Base-by-base conservation (phyloP, 2,797 vertebrate genomes). In the Pelobates cultripes region DNA sequence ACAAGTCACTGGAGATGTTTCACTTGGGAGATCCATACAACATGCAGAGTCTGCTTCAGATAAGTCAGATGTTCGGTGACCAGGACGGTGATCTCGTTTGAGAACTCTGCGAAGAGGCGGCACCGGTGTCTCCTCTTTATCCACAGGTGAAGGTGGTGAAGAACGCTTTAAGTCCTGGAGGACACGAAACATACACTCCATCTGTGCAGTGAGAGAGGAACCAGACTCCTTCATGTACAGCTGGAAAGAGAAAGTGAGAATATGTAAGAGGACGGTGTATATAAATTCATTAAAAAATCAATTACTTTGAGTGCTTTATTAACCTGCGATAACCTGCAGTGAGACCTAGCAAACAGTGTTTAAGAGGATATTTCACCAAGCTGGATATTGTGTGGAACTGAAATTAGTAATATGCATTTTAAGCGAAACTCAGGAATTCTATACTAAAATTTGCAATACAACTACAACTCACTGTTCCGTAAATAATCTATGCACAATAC, bases 31-130 rank as follows among this genome's bases (percentile, higher is more conserved):
- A 0, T 94, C 93, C 2, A 92, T 92, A 86, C 96, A 97, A 90
- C 96, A 97, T 82, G 96, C 94, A 0, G 97, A 97, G 88, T 99
- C 95, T 66, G 93, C 93, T 13, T 97, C 96, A 0, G 95, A 95
- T 84, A 92, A 87, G 2, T 95, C 94, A 0, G 96, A 95, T 7
- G 86, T 89, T 4, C 92, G 90, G 3, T 93, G 88, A 10, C 88
- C 88, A 3, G 86, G 64, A 64, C 91, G 87, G 0, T 86, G 88
- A 84, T 94, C 94, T 82, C 86, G 81, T 89, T 78, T 92, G 91
- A 60, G 87, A 91, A 88, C 92, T 79, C 15, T 88, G 3, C 87
- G 90, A 53, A 88, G 88, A 17, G 90, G 88, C 0, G 91, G 88
- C 2, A 93, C 87, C 7, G 84, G 10, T 88, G 0, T 87, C 87